Evolutionary conservation across 2,113 vertebrate species (phyloP), one percentile per base, ranked within the genome.

Genomic region (Thryonomys swinderianus): DNA sequence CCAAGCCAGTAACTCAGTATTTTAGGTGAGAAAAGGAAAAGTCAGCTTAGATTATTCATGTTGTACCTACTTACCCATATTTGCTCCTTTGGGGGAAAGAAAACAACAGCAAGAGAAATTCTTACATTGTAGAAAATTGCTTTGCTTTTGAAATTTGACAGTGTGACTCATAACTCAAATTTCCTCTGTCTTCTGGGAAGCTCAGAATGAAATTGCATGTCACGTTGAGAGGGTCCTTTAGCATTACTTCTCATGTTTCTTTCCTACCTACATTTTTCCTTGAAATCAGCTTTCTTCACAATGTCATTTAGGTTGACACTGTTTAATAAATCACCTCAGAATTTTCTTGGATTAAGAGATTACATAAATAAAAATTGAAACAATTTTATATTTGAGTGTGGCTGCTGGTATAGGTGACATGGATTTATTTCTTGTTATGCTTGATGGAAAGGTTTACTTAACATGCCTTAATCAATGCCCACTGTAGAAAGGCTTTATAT

Each of bases 81-180:
- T 3, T 81, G 16, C 90, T 57, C 81, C 32, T 90, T 67, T 80
- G 16, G 7, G 4, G 67, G 27, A 16, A 73, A 81, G 55, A 2
- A 82, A 86, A 82, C 9, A 85, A 71, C 18, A 89, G 59, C 23
- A 66, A 64, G 82, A 84, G 12, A 80, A 84, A 90, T 45, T 45
- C 23, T 45, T 13, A 61, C 12, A 79, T 18, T 51, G 20, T 12
- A 81, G n/a, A 37, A 91, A 86, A 40, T 42, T 40, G 48, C 7
- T 88, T 82, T 90, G 62, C 30, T 92, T 84, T 87, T 59, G 59
- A 93, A 90, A 84, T 71, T 42, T 81, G 88, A 42, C 69, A 45
- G 5, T 80, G 21, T 25, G 51, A 45, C 32, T 93, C 21, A 37
- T 64, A 81, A 37, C 17, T 85, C 55, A 74, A 48, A n/a, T 85